Evolutionary conservation across 1,140 invertebrate species (phyloP), one percentile per base, ranked within the genome.

Genomic region (Lutraria rhynchaena): DNA sequence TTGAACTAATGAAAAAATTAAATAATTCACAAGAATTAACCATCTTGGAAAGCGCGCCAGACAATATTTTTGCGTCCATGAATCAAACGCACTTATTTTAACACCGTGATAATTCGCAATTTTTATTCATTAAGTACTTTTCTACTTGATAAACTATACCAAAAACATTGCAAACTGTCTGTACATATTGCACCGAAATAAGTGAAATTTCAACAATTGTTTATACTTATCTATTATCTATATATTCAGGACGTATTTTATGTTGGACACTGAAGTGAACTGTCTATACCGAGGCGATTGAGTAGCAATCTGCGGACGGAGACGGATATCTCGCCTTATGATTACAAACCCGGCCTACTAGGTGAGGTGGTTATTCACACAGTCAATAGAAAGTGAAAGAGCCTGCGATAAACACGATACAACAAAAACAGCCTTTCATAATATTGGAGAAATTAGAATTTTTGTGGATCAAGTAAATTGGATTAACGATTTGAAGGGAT

Each of bases 401-500:
- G 41, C 0, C 22, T 31, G 63, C 31, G 63, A 67, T 67, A 67
- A 67, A 67, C 44, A 67, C 37, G 37, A 15, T 7, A 29, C 5
- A 31, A 29, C 49, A 31, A 31, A 19, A 27, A 67, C 44, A 5
- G 17, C 17, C 29, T 4, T 19, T 49, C 37, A 41, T 41, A 41
- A 46, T 46, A 46, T 67, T 67, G 35, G 24, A 55, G 49, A 29
- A 71, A 71, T 71, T 71, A 22, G 31, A 55, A 33, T 22, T 55
- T 49, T 19, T 35, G 13, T 41, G 51, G 69, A 71, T 71, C 53
- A 55, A 71, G 57, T 71, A 71, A 71, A 71, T 57, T 35, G 35
- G 69, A 71, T 71, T 71, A 71, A 57, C 31, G 29, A 57, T 55
- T 71, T 71, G 49, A 71, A 46, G 37, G 24, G 69, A 53, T 55